Base-by-base conservation (phyloP, 1,140 invertebrate genomes). In the Atta colombica region DNA sequence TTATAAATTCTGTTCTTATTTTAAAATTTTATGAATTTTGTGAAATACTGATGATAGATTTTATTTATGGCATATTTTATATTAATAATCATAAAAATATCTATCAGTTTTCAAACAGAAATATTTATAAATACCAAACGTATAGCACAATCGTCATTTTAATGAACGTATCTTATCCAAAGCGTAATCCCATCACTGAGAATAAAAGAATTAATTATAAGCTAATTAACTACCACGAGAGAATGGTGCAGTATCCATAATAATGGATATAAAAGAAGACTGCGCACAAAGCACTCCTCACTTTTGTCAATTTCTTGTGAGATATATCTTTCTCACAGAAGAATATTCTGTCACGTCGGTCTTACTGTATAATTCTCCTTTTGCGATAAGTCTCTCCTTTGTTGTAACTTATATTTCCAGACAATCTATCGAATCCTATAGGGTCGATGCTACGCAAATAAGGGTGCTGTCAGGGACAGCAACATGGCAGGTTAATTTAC, bases 401-500 rank as follows among this genome's bases (percentile, higher is more conserved):
- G 66, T 71, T 25, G 21, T 72, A 82, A 49, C 39, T 82, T 72
- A n/a, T n/a, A 82, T 16, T 3, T 61, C 14, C 39, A 45, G 21
- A 10, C 35, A 60, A 72, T 82, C 53, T 82, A 61, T 72, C 16
- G 39, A 25, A 72, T 61, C 4, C 31, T 18, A 35, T 35, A 51
- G 8, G 18, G 21, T 18, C 28, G 63, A 21, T 12, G 7, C 7
- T 61, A 39, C 21, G 53, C n/a, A 82, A 61, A 82, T 71, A 74
- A 71, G 7, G 25, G 18, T 25, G 25, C 53, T 82, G 55, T 7
- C 53, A 21, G 18, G 5, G 25, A 74, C 35, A 74, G 68, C 39
- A 66, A 18, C 63, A 14, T 35, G n/a, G 10, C 35, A 45, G 35
- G 18, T 14, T 82, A 82, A 82, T 82, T 82, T 74, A 61, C 68